phyloP scores from a whole-genome alignment of 2,888 invertebrate species.

The Amiota mariae region DNA sequence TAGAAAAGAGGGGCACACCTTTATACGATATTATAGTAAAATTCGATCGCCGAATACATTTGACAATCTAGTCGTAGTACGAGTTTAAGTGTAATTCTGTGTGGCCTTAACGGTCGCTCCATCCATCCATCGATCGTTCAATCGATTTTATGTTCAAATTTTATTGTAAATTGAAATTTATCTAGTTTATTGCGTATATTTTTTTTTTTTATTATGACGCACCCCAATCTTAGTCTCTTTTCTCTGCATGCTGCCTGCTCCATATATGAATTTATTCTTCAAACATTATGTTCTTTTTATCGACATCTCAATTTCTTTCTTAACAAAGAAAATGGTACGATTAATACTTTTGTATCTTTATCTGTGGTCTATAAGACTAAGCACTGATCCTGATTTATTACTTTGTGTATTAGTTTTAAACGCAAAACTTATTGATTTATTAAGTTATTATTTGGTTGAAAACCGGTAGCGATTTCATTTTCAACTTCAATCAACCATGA shows the following conservation, averaged over 20 bases:
- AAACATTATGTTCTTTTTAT: constrained; percentile 33
- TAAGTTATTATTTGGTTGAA: not conserved
- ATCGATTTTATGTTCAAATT: constrained; percentile 65
- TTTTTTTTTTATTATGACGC: constrained; percentile 27
- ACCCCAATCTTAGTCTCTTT: constrained; percentile 11
- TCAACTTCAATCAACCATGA: too few relatives aligned
- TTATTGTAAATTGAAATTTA: constrained; percentile 68
- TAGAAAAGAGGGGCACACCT: constrained; percentile 14
- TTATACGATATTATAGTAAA: too few relatives aligned
- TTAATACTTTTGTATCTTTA: too few relatives aligned
- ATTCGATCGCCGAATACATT: not conserved
- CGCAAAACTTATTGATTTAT: constrained; percentile 14
- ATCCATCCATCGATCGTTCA: not conserved
- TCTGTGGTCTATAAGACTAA: not conserved
- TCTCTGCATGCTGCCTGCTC: constrained; percentile 39
- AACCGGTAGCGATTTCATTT: not conserved
- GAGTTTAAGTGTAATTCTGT: constrained; percentile 32
- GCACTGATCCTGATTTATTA: constrained; percentile 59
- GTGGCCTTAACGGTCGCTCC: constrained; percentile 55
- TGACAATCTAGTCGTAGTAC: too few relatives aligned
- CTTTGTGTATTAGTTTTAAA: constrained; percentile 15
- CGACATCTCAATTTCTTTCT: not conserved
- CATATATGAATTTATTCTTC: constrained; percentile 13
- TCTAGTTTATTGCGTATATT: constrained; percentile 65
- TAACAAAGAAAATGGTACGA: too few relatives aligned